Conservation (phyloP, 2,113 vertebrate genomes). For the Dolichallabes microphthalmus region DNA sequence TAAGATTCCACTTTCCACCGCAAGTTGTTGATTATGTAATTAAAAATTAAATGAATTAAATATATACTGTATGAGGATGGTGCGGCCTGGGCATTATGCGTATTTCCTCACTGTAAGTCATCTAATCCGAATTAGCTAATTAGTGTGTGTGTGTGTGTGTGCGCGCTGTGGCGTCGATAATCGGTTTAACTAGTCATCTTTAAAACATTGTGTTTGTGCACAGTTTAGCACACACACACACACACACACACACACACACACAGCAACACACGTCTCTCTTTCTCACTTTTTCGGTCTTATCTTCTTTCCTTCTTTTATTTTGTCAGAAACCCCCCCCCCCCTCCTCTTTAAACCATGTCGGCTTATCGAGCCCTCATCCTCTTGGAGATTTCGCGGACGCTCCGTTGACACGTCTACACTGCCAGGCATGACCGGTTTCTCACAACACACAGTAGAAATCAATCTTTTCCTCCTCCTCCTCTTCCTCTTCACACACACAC, state of each 20-base stretch:
- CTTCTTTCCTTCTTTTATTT: not conserved
- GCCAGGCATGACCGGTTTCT: conserved; percentile 22
- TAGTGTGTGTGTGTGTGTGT: not conserved
- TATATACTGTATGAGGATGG: no score
- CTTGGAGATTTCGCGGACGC: conserved; percentile 6
- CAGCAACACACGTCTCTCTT: not conserved
- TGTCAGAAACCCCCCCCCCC: not conserved
- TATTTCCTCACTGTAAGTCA: not conserved
- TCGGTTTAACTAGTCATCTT: no score
- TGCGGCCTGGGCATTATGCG: not conserved
- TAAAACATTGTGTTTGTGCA: no score
- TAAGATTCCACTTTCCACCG: not conserved
- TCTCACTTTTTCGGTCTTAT: not conserved
- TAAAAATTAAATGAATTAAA: not conserved
- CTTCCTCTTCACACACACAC: not conserved
- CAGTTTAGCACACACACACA: no score
- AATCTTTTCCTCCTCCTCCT: conserved; percentile 6
- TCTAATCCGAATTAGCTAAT: not conserved
- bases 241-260: not conserved
- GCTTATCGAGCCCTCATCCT: conserved; percentile 7
- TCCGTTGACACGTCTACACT: conserved; percentile 8
- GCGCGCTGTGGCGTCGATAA: not conserved
- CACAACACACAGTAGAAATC: conserved; percentile 23
- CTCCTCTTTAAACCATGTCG: not conserved
- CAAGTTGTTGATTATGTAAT: not conserved